phyloP scores from a whole-genome alignment of 2,888 invertebrate genomes.

The Polia nebulosa region DNA sequence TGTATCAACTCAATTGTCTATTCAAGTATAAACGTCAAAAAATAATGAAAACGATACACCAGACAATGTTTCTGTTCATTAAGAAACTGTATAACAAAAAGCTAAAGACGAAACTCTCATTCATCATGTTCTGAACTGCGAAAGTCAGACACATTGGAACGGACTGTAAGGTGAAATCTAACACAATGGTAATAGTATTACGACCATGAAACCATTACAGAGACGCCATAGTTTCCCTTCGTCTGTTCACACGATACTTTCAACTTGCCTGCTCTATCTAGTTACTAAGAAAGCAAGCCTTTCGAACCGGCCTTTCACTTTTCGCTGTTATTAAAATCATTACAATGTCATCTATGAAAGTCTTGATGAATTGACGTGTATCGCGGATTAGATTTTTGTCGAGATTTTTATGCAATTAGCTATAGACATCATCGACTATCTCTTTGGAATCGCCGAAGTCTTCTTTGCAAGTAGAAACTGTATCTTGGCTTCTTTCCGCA shows the following conservation, averaged over 20 bases:
- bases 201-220: constrained; percentile 64
- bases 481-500: background rate
- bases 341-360: constrained; percentile 82
- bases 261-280: constrained; percentile 84
- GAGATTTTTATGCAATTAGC: constrained; percentile 29
- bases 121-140: constrained; percentile 44
- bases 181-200: constrained; percentile 66
- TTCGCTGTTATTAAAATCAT: constrained; percentile 85
- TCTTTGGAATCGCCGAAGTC: background rate
- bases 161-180: constrained; percentile 66
- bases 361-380: constrained; percentile 70
- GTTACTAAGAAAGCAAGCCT: constrained; percentile 86
- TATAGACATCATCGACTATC: constrained; percentile 8
- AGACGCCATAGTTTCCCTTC: constrained; percentile 80
- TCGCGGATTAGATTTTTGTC: constrained; percentile 49
- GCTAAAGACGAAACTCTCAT: constrained; percentile 21
- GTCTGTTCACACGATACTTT: constrained; percentile 86
- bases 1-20: background rate
- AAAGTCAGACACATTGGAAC: constrained; percentile 54
- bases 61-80: background rate
- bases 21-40: background rate
- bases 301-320: constrained; percentile 87
- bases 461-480: constrained; percentile 12
- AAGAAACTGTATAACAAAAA: constrained; percentile 16
- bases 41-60: constrained; percentile 1